These are phyloP conservation scores for Coregonus sp. DNA, from an alignment of 2,797 vertebrate species.

Conservation along the genomic window DNA sequence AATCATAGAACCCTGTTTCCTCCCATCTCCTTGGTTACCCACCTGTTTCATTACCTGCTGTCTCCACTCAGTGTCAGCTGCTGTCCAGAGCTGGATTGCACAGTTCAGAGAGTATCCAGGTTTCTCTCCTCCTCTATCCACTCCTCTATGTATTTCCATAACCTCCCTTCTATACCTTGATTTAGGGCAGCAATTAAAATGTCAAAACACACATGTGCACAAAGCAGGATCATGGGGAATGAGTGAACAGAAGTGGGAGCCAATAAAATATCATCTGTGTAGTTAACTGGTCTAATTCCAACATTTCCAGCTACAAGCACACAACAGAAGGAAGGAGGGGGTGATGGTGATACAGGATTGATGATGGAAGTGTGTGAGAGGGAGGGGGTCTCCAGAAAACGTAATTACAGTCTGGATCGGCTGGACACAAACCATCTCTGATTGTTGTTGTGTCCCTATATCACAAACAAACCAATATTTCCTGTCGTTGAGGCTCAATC, in stretches of 20 bases:
- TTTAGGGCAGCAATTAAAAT: slow-evolving; percentile 7
- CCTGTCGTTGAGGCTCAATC: slow-evolving; percentile 17
- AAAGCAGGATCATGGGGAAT: neutral
- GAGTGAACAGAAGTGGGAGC: neutral
- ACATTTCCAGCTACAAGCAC: slow-evolving; percentile 51
- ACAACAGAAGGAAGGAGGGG: slow-evolving; percentile 10
- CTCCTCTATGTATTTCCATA: neutral
- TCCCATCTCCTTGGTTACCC: slow-evolving; percentile 20
- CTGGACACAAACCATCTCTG: slow-evolving; percentile 61
- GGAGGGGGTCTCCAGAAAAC: slow-evolving; percentile 54
- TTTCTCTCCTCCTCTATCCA: neutral
- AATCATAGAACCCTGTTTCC: slow-evolving; percentile 52
- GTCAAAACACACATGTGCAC: neutral
- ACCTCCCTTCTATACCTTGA: slow-evolving; percentile 6
- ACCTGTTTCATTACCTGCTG: slow-evolving; percentile 38
- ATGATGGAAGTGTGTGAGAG: neutral
- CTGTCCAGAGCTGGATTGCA: neutral
- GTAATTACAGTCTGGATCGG: slow-evolving; percentile 54
- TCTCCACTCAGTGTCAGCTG: slow-evolving; percentile 36
- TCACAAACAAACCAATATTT: slow-evolving; percentile 22
- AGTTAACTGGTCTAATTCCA: slow-evolving; percentile 59
- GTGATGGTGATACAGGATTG: no score
- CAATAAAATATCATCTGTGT: slow-evolving; percentile 17
- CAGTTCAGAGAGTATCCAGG: neutral
- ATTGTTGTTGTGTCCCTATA: slow-evolving; percentile 45